Conservation (phyloP, 2,888 invertebrate genomes). For the Drosophila pseudotalamancana region DNA sequence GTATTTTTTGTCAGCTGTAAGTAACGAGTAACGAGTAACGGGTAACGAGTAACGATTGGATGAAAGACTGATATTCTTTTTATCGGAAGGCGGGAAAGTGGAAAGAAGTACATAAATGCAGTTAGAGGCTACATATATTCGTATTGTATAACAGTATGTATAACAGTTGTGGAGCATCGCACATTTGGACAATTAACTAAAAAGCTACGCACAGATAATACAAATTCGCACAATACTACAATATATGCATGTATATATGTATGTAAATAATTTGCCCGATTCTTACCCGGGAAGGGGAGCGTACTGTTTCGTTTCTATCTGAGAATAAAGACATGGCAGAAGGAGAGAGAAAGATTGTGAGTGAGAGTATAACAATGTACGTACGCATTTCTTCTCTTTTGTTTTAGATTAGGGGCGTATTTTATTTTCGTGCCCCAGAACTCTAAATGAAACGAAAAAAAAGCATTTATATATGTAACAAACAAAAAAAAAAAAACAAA, state of each 20-base stretch:
- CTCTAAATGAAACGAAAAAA: slow-evolving; percentile 56
- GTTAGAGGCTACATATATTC: slow-evolving; percentile 44
- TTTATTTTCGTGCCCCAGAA: slow-evolving; percentile 36
- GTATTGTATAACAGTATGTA: slow-evolving; percentile 45
- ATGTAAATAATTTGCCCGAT: slow-evolving; percentile 46
- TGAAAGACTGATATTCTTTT: slow-evolving; percentile 27
- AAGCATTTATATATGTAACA: slow-evolving; percentile 21
- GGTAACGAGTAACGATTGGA: slow-evolving; percentile 33
- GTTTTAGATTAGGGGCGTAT: slow-evolving; percentile 43
- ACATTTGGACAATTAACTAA: slow-evolving; percentile 59
- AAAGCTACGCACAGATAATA: slow-evolving; percentile 68
- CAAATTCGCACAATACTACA: slow-evolving; percentile 39
- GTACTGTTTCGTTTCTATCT: slow-evolving; percentile 41
- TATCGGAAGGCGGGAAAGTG: background rate
- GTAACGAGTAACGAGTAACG: slow-evolving; percentile 41
- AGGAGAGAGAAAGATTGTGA: slow-evolving; percentile 23
- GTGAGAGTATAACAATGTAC: slow-evolving; percentile 44
- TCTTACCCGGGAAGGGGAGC: slow-evolving; percentile 58
- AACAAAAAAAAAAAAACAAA: slow-evolving; percentile 11
- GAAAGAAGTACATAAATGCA: slow-evolving; percentile 40
- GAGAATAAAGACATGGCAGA: slow-evolving; percentile 49
- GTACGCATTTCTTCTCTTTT: slow-evolving; percentile 30
- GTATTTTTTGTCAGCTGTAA: slow-evolving; percentile 29
- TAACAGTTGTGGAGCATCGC: slow-evolving; percentile 61
- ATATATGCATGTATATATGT: slow-evolving; percentile 24